phyloP scores from a whole-genome alignment of 2,113 vertebrate genomes.

The Ornithorhynchus anatinus region DNA sequence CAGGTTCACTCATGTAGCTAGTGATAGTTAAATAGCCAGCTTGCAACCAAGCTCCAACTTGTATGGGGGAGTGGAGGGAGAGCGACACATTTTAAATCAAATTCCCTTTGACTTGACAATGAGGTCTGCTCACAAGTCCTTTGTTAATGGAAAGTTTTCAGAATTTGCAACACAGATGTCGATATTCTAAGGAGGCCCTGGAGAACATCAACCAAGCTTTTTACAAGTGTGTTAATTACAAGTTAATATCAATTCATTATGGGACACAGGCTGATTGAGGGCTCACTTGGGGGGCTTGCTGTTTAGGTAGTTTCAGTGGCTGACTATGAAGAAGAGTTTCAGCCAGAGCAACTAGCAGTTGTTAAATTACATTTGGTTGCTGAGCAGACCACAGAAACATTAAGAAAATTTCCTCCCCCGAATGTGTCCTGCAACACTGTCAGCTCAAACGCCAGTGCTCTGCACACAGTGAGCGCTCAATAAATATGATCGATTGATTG shows the following conservation, averaged over 20 bases:
- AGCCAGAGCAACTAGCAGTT: not conserved
- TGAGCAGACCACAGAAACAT: not conserved
- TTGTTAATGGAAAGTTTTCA: not conserved
- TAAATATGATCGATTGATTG: too few relatives aligned
- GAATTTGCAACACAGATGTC: not conserved
- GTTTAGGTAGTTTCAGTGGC: not conserved
- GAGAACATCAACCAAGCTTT: not conserved
- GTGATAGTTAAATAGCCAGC: not conserved
- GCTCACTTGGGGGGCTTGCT: not conserved
- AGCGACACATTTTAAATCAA: not conserved
- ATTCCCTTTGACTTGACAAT: not conserved
- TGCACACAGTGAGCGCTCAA: too few relatives aligned
- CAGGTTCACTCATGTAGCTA: not conserved
- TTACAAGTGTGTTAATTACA: not conserved
- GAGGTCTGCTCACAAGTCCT: not conserved
- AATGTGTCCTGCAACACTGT: not conserved
- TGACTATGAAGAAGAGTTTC: not conserved
- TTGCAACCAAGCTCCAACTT: not conserved
- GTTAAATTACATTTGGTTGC: not conserved
- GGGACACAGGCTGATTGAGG: rapidly evolving
- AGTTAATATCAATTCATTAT: rapidly evolving
- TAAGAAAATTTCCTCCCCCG: not conserved
- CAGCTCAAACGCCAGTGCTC: not conserved
- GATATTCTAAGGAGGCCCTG: not conserved
- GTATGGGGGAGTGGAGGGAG: not conserved